These are phyloP conservation scores for Neoniphon sammara DNA, from an alignment of 2,797 vertebrate genomes.

Conservation along the genomic window DNA sequence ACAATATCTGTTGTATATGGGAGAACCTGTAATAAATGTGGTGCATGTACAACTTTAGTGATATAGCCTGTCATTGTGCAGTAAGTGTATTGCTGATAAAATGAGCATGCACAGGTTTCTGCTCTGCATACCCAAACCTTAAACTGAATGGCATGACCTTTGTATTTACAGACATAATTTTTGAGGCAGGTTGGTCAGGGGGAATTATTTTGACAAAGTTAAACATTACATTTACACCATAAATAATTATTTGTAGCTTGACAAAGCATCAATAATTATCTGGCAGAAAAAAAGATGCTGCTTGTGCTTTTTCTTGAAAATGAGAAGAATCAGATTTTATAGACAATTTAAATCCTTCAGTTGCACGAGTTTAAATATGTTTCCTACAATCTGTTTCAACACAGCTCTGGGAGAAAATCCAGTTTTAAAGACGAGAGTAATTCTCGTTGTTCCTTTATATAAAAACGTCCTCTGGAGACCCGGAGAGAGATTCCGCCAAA, in stretches of 20 bases:
- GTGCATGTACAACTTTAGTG: not conserved
- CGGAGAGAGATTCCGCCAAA: slow-evolving; percentile 62
- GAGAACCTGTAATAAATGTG: not conserved
- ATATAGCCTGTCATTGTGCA: no score
- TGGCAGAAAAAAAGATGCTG: slow-evolving; percentile 46
- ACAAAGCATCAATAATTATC: slow-evolving; percentile 35
- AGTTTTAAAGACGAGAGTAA: slow-evolving; percentile 67
- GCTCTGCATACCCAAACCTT: not conserved
- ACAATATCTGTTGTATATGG: not conserved
- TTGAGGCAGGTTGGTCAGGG: slow-evolving; percentile 9
- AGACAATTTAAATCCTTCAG: slow-evolving; percentile 78
- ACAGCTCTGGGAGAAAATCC: slow-evolving; percentile 74
- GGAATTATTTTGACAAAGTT: slow-evolving; percentile 25
- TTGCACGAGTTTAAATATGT: slow-evolving; percentile 75
- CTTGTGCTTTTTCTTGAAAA: slow-evolving; percentile 68
- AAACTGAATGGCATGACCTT: not conserved
- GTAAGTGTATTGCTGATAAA: slow-evolving; percentile 16
- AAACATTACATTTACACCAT: slow-evolving; percentile 18
- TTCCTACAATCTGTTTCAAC: slow-evolving; percentile 82
- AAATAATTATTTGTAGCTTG: slow-evolving; percentile 39
- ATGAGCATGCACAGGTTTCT: not conserved
- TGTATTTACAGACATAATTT: not conserved
- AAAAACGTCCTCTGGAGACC: slow-evolving; percentile 71
- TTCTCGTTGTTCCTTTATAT: slow-evolving; percentile 75
- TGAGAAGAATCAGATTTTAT: slow-evolving; percentile 77